Evolutionary conservation across 2,888 invertebrate species (phyloP), one percentile per base, ranked within the genome.

Genomic region (Cheilosia pagana): DNA sequence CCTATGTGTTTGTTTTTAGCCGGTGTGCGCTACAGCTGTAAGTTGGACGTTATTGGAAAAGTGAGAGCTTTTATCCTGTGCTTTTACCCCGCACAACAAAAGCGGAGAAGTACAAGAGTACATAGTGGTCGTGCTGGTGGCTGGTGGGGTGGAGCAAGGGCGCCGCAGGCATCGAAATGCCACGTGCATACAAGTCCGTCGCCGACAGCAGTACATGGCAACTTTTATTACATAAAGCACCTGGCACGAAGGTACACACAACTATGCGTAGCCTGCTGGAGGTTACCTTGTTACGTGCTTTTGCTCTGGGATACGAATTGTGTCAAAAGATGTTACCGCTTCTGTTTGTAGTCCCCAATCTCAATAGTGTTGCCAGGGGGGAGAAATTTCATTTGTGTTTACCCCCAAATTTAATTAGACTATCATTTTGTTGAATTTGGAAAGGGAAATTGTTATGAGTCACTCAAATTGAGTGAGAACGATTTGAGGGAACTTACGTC

Each of bases 221-320:
- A 60, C 31, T 19, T 60, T 71, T 45, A 25, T 60, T 45, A 48
- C 31, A 72, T 60, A 72, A 72, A 62, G 62, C 71, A 72, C 72
- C 72, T 53, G 72, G 23, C 60, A 72, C 45, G 31, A 62, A 52
- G 53, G 53, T 39, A 39, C 14, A 39, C 14, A 14, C 16, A 43
- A 7, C n/a, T 43, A 43, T 43, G 43, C 16, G 16, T 35, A 14
- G 28, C 71, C 71, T 62, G 72, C 52, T 57, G 70, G 39, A 16
- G 43, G 16, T 43, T 35, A 35, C 12, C 3, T 4, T 43, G 35
- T 35, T 12, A 35, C 35, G 35, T 35, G 35, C 35, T 35, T 35
- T 35, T 35, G 35, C 35, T 35, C 35, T 12, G 35, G 35, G 35
- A 35, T 12, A 12, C 12, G 35, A 35, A 35, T 35, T 12, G 3